These are phyloP conservation scores for Baronia brevicornis DNA, from an alignment of 2,888 invertebrate genomes.

Conservation along the genomic window DNA sequence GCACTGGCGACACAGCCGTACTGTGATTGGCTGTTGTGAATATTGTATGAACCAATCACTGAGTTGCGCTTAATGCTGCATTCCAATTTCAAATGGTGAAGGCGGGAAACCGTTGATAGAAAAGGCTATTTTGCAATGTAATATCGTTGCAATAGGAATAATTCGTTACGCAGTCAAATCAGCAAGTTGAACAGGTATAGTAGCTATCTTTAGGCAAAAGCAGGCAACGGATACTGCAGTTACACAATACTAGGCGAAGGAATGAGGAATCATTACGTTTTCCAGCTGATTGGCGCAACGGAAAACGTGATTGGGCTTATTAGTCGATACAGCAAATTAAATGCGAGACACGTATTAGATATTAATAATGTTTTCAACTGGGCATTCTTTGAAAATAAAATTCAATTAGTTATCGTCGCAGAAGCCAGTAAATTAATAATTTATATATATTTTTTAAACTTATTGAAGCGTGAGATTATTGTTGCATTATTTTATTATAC, in stretches of 20 bases:
- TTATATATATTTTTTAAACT: no score
- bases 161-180: constrained; percentile 26
- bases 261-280: constrained; percentile 17
- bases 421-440: no score
- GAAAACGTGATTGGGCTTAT: constrained; percentile 10
- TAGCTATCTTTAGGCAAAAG: constrained; percentile 14
- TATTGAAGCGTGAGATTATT: no score
- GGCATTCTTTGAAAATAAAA: no score
- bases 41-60: constrained; percentile 75
- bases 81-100: constrained; percentile 72
- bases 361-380: no score
- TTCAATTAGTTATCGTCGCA: no score
- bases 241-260: constrained; percentile 16
- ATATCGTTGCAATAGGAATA: constrained; percentile 23
- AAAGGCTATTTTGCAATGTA: constrained; percentile 57
- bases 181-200: constrained; percentile 11
- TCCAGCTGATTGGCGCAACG: constrained; percentile 11
- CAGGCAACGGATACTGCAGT: constrained; percentile 15
- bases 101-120: constrained; percentile 64
- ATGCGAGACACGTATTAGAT: constrained; percentile 2
- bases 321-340: constrained; percentile 5
- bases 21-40: constrained; percentile 70
- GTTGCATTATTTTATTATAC: no score
- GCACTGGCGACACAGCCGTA: constrained; percentile 73
- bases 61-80: constrained; percentile 69